Evolutionary conservation across 2,113 vertebrate genomes (phyloP), one percentile per base, ranked within the genome.

Genomic region (Plecotus auritus): DNA sequence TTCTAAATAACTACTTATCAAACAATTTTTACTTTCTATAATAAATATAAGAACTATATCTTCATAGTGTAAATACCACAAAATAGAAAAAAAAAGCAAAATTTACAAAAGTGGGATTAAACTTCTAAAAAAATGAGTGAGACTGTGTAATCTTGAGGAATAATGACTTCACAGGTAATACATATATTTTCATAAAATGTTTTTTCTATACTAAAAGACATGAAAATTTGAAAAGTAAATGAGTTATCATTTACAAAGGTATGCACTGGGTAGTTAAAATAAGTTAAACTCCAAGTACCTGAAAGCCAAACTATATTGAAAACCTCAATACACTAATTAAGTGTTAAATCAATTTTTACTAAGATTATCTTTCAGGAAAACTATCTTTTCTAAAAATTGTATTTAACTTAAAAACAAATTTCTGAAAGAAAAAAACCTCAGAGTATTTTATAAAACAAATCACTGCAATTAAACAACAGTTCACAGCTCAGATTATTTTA

Each of bases 331-430:
- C 1, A 37, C 45, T 92, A 47, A 42, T 88, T 83, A 90, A 94
- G 37, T 11, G 7, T 70, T 69, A 74, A 89, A 49, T 95, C 59
- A 64, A 64, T 74, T 85, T 87, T 88, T 64, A 90, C 35, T 88
- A 93, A 78, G 22, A 85, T 80, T 77, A 80, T 59, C 30, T 85
- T 92, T 93, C 37, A 78, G n/a, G 28, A 90, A 90, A 88, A 66
- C 4, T 74, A 37, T 80, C 88, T 95, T 92, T 76, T 76, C 9
- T 20, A 87, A 76, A 83, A 86, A 88, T 16, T 88, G 22, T 73
- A 67, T 83, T 92, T 86, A 32, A 76, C 85, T 93, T 93, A 17
- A 95, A 95, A 97, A 56, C 3, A 78, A 95, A 54, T 74, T 95
- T 95, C 56, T 82, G 35, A 96, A 83, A 26, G 10, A 30, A 72